Percentiles rank a stretch among this genome's conserved stretches.
Evolutionary conservation across 1,140 invertebrate genomes (phyloP).

Genomic region (Leptoteleia sp.): DNA sequence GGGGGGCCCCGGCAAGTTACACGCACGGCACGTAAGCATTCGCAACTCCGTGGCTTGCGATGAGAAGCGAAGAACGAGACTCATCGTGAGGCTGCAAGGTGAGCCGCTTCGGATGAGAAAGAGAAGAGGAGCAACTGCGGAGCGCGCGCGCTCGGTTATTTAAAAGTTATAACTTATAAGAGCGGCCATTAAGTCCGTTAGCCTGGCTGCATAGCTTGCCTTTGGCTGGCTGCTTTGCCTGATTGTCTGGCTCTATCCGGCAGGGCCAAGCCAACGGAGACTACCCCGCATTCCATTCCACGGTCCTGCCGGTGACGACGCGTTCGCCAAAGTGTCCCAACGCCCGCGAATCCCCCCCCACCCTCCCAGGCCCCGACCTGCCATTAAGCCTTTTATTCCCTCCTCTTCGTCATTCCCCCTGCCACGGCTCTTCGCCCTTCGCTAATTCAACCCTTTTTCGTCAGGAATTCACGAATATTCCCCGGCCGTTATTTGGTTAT

Average conservation of each 20-base stretch:
- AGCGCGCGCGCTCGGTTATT: slow-evolving; percentile 71
- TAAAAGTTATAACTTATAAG: slow-evolving; percentile 78
- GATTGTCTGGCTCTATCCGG: slow-evolving; percentile 49
- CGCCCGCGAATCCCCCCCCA: slow-evolving; percentile 48
- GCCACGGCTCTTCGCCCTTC: slow-evolving; percentile 2
- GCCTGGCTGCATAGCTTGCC: slow-evolving; percentile 56
- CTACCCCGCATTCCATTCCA: slow-evolving; percentile 69
- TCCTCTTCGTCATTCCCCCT: slow-evolving; percentile 37
- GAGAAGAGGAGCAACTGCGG: slow-evolving; percentile 30
- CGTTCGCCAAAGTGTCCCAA: slow-evolving; percentile 59
- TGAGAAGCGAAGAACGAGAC: slow-evolving; percentile 54
- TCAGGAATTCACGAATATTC: slow-evolving; percentile 8
- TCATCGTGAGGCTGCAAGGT: slow-evolving; percentile 70
- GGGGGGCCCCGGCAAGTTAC: slow-evolving; percentile 14
- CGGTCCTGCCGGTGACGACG: slow-evolving; percentile 59
- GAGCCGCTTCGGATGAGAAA: slow-evolving; percentile 67
- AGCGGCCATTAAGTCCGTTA: slow-evolving; percentile 74
- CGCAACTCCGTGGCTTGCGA: slow-evolving; percentile 18
- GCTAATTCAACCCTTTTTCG: slow-evolving; percentile 23
- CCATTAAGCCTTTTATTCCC: slow-evolving; percentile 38
- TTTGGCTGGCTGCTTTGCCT: slow-evolving; percentile 42
- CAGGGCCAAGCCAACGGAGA: slow-evolving; percentile 65
- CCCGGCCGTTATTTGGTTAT: background rate
- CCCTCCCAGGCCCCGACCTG: slow-evolving; percentile 31
- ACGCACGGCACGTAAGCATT: slow-evolving; percentile 16